These are phyloP conservation scores for Phalera bucephala DNA, from an alignment of 2,888 invertebrate species.

Conservation along the genomic window DNA sequence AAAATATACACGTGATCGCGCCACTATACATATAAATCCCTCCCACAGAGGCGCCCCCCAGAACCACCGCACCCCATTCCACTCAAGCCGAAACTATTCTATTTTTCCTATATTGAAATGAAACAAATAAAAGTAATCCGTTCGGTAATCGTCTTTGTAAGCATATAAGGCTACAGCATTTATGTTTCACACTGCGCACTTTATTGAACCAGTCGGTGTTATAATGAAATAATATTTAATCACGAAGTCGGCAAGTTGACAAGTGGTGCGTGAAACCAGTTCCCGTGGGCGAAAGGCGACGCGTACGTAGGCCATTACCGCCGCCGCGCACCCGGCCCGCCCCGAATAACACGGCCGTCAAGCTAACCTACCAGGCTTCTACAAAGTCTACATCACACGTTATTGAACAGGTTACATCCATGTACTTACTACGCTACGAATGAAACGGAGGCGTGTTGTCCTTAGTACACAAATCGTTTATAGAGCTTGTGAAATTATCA, in stretches of 20 bases:
- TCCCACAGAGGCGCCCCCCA: conserved; percentile 70
- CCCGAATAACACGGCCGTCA: conserved; percentile 31
- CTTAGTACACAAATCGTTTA: too few species aligned
- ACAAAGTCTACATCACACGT: too few species aligned
- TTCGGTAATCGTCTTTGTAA: background rate
- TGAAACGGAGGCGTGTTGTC: too few species aligned
- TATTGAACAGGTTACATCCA: too few species aligned
- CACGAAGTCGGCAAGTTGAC: conserved; percentile 38
- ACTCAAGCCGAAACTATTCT: conserved; percentile 70
- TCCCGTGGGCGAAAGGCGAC: conserved; percentile 59
- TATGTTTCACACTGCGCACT: background rate
- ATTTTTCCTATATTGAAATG: conserved; percentile 49
- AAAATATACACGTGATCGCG: conserved; percentile 82
- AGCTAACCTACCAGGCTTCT: conserved; percentile 14
- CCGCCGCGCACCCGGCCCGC: conserved; percentile 29
- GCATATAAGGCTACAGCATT: background rate
- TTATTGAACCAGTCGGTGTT: conserved; percentile 7
- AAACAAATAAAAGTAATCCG: conserved; percentile 3
- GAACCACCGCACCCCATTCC: conserved; percentile 65
- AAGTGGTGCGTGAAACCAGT: conserved; percentile 53
- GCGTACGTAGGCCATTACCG: conserved; percentile 27
- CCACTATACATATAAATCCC: conserved; percentile 78
- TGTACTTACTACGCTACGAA: too few species aligned
- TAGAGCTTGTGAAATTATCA: too few species aligned
- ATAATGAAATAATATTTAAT: conserved; percentile 5